phyloP scores from a whole-genome alignment of 2,113 vertebrate genomes.

The Dendropsophus ebraccatus region DNA sequence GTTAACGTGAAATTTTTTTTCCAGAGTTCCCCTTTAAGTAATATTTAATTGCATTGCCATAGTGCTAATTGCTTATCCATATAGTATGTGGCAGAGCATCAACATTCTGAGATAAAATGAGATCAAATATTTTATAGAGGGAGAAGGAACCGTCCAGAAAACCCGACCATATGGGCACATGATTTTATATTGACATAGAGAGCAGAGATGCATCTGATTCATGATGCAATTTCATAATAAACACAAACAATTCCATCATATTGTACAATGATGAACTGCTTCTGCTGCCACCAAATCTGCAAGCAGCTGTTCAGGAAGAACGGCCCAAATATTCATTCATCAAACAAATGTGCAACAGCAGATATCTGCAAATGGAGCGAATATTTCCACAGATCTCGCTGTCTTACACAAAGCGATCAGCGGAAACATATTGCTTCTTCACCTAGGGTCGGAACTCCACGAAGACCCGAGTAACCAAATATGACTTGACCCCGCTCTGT shows the following conservation, averaged over 20 bases:
- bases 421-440: not conserved
- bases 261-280: slow-evolving; percentile 28
- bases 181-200: slow-evolving; percentile 23
- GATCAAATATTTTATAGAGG: not conserved
- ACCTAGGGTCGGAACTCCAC: not conserved
- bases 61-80: not conserved
- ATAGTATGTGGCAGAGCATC: not conserved
- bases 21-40: no score
- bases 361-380: slow-evolving; percentile 44
- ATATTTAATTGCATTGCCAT: no score
- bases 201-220: not conserved
- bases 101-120: no score
- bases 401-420: slow-evolving; percentile 1
- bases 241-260: slow-evolving; percentile 26
- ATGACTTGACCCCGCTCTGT: not conserved
- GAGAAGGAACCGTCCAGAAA: not conserved
- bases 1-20: no score
- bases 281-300: slow-evolving; percentile 15
- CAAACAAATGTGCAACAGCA: slow-evolving; percentile 49
- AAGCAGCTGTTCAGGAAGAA: slow-evolving; percentile 47
- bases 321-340: slow-evolving; percentile 46
- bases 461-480: slow-evolving; percentile 11
- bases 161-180: slow-evolving; percentile 11
- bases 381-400: slow-evolving; percentile 36
- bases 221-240: slow-evolving; percentile 36